Conservation (phyloP, 1,140 invertebrate species). For the Rhizoglyphus robini region DNA sequence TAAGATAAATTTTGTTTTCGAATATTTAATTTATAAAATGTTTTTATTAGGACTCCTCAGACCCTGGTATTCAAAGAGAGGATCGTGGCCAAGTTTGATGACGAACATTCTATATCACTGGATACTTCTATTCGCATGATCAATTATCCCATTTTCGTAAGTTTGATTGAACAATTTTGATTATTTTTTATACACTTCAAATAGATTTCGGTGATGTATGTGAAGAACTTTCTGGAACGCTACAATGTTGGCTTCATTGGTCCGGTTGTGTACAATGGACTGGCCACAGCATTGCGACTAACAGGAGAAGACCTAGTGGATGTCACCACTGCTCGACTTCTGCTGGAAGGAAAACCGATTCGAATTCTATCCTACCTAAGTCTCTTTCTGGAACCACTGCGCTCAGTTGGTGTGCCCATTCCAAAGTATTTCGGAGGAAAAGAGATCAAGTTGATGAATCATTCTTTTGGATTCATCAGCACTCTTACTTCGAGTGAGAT, state of each 20-base stretch:
- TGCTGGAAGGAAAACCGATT: neutral
- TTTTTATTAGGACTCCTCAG: too few relatives aligned
- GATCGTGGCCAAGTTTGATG: neutral
- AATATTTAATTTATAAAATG: too few relatives aligned
- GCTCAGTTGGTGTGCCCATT: neutral
- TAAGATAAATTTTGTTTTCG: neutral
- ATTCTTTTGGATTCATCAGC: neutral
- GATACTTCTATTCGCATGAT: neutral
- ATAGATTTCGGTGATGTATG: neutral
- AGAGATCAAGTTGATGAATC: neutral
- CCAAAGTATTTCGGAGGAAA: neutral
- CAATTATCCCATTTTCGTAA: neutral
- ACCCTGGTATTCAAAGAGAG: neutral
- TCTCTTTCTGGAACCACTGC: neutral
- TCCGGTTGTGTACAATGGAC: slow-evolving; percentile 12
- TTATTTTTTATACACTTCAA: neutral
- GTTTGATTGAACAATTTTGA: neutral
- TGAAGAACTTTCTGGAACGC: neutral
- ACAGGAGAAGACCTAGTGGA: neutral
- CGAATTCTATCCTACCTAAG: neutral
- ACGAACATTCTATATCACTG: neutral
- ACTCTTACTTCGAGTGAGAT: neutral
- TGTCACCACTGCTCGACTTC: too few relatives aligned
- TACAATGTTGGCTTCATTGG: slow-evolving; percentile 13
- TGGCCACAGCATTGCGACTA: slow-evolving; percentile 6